Percentiles rank a stretch among this genome's conserved stretches.
Evolutionary conservation across 1,140 invertebrate genomes (phyloP).

Genomic region (Leptopilina clavipes): DNA sequence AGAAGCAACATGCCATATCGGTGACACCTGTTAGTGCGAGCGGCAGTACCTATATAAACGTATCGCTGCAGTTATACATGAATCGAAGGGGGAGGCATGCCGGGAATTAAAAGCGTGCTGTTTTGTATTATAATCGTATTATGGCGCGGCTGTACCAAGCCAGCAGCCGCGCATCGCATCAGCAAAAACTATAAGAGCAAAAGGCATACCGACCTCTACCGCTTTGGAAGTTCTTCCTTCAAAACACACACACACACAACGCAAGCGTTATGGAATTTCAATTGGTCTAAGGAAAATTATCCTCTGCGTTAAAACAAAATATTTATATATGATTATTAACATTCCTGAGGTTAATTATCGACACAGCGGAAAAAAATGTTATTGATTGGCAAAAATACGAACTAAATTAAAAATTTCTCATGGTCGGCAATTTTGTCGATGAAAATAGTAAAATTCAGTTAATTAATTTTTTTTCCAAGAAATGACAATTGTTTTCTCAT

Average conservation of each 20-base stretch:
- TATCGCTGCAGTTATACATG: constrained; percentile 55
- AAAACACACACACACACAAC: constrained; percentile 5
- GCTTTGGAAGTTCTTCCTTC: constrained; percentile 17
- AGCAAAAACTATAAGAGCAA: constrained; percentile 9
- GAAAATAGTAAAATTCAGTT: no score
- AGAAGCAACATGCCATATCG: constrained; percentile 70
- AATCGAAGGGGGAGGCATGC: constrained; percentile 59
- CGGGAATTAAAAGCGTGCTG: constrained; percentile 68
- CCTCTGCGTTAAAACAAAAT: constrained; percentile 16
- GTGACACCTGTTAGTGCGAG: constrained; percentile 69
- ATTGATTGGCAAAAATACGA: no score
- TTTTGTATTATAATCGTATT: constrained; percentile 69
- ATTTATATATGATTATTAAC: background rate
- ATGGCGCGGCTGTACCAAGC: constrained; percentile 55
- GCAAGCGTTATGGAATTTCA: constrained; percentile 34
- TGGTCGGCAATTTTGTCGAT: no score
- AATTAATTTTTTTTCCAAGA: constrained; percentile 29
- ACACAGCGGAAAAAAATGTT: no score
- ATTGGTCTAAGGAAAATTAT: constrained; percentile 29
- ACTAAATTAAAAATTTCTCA: no score
- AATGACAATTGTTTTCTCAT: constrained; percentile 55
- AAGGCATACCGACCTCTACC: constrained; percentile 11
- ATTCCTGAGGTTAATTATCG: constrained; percentile 40
- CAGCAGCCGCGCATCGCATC: background rate
- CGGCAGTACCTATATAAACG: constrained; percentile 58